Evolutionary conservation across 2,888 invertebrate species (phyloP).

Genomic region (Cheilosia impressa): DNA sequence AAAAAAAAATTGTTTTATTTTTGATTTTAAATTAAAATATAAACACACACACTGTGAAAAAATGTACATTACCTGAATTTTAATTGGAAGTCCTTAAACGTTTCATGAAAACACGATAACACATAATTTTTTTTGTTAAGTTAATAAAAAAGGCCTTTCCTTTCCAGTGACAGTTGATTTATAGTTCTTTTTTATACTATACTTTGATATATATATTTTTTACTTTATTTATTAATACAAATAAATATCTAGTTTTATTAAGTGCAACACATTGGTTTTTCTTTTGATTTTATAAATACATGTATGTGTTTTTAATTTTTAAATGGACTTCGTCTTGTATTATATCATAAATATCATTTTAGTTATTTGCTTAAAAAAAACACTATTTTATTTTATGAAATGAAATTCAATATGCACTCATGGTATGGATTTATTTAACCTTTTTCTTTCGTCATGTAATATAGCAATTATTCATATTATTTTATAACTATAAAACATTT

Average conservation of each 20-base stretch:
- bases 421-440: conserved; percentile 51
- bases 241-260: conserved; percentile 9
- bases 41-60: conserved; percentile 38
- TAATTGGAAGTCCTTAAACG: conserved; percentile 1
- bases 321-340: conserved; percentile 36
- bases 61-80: conserved; percentile 27
- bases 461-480: conserved; percentile 47
- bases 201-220: conserved; percentile 38
- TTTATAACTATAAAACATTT: conserved; percentile 38
- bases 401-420: conserved; percentile 25
- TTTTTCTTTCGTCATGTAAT: conserved; percentile 35
- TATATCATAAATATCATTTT: conserved; percentile 30
- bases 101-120: not conserved
- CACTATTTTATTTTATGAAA: not conserved
- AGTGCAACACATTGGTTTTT: conserved; percentile 6
- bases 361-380: conserved; percentile 9
- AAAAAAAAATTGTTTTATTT: not conserved
- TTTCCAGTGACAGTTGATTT: conserved; percentile 64
- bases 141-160: conserved; percentile 27
- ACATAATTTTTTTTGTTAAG: not conserved
- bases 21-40: conserved; percentile 7
- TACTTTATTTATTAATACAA: conserved; percentile 61
- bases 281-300: not conserved
- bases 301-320: not conserved
- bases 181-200: not conserved